Evolutionary conservation across 2,888 invertebrate genomes (phyloP), one percentile per base, ranked within the genome.

Genomic region (Sphecodes monilicornis): DNA sequence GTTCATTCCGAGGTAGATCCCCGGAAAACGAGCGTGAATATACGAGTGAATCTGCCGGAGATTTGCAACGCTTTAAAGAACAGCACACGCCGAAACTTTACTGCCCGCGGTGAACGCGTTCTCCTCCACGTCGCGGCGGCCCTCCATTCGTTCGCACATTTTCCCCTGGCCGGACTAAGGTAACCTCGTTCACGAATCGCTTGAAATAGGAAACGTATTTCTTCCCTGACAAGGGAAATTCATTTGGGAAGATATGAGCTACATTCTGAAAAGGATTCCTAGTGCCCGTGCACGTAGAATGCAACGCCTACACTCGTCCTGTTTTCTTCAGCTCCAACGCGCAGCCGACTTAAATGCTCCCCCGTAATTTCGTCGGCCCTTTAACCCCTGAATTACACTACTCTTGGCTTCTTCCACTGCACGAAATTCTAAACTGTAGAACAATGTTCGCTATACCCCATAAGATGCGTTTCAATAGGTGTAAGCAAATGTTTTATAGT

Each of bases 51-150:
- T 79, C 64, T 76, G 86, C 64, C 26, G 78, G 76, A 91, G 91
- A 91, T 90, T 91, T 90, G 90, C 86, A 87, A 90, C 86, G 85
- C 84, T 90, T 90, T 90, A 91, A 91, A 90, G 88, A 90, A 91
- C 89, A 88, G 88, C 87, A 76, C 81, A 82, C 89, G 80, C 82
- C 72, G 86, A 88, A 90, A 90, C 85, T 91, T 91, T 89, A 88
- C 86, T 88, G 86, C 82, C 39, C 76, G 77, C 60, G 76, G 79
- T 77, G 78, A 29, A 73, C 86, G 66, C 80, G 60, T 82, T 78
- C 75, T 29, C 74, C 36, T 66, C 43, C 82, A 64, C 71, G 16
- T 3, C 41, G 43, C n/a, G 43, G 43, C 64, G n/a, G 75, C 71
- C 76, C 76, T 41, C 60, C 54, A 43, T 70, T 70, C 81, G 50